Evolutionary conservation across 35 echinoderm and acorn worm species (phyloP), one percentile per base, ranked within the genome.

Genomic region (Diadema setosum): DNA sequence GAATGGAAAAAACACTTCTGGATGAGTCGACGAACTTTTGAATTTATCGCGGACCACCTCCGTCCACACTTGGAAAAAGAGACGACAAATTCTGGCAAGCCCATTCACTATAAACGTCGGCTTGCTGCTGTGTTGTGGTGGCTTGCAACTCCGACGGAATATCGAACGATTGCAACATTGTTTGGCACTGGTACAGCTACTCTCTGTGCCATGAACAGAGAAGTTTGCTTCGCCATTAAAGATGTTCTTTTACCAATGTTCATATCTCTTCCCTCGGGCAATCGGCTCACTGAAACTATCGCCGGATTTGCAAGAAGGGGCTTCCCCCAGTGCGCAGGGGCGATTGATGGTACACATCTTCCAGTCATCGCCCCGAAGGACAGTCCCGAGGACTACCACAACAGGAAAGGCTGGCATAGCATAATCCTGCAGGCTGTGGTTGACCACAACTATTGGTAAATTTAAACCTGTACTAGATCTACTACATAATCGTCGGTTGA

Each of bases 291-390:
- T 0, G 24, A 26, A 78, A 76, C 48, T 1, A 84, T 92, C 15
- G 49, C 29, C 24, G 90, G 90, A 1, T 92, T 92, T 81, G n/a
- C n/a, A n/a, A 81, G 44, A 2, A 52, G 83, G 65, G 82, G 83
- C 4, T 85, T 91, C 33, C 90, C 82, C 2, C 65, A 91, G 39
- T 75, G 44, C 63, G 90, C 52, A 0, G 90, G 90, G 12, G 90
- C 82, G 0, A 86, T 91, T 61, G 90, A 91, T 61, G 90, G 82
- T 17, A 37, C 90, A 0, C 90, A 86, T 26, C 85, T 91, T 27
- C 90, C 82, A n/a, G 86, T 86, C 0, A 75, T 86, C 33, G 65
- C 83, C 3, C 82, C 90, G 1, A 41, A 49, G 30, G 37, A 86
- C 1, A 15, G 59, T 39, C 44, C 90, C 4, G 52, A n/a, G 1